A percentile compares a stretch with the other conserved stretches of the same genome.
phyloP scores from a whole-genome alignment of 2,113 vertebrate genomes.

The Chaetodon trifascialis region DNA sequence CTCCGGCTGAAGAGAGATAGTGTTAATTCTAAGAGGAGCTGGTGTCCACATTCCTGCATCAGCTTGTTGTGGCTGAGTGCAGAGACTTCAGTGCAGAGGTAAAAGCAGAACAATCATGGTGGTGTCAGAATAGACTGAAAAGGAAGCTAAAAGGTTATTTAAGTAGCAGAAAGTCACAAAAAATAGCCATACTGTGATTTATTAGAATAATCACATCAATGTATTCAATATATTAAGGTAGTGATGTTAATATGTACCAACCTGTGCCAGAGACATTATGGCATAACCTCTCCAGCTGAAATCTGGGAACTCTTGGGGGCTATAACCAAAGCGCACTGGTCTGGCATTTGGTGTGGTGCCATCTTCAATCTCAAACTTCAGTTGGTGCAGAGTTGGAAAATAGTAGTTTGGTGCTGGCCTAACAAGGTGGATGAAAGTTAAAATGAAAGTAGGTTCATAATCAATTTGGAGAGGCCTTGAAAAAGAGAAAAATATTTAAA shows the following conservation, averaged over 20 bases:
- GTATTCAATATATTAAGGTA: neutral
- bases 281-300: conserved; percentile 96
- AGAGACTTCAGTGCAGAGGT: conserved; percentile 48
- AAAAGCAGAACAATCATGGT: conserved; percentile 48
- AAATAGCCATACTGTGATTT: neutral
- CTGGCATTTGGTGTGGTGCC: conserved; percentile 85
- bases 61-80: conserved; percentile 18
- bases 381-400: conserved; percentile 92
- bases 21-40: conserved; percentile 78
- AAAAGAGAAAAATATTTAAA: neutral
- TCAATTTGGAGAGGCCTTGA: neutral
- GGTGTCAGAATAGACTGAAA: conserved; percentile 28
- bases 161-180: conserved; percentile 3
- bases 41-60: conserved; percentile 58
- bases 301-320: conserved; percentile 87
- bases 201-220: neutral
- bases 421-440: neutral
- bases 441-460: neutral
- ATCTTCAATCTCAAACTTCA: conserved; percentile 94
- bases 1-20: conserved; percentile 88
- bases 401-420: conserved; percentile 89
- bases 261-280: conserved; percentile 89
- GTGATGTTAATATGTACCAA: conserved; percentile 65
- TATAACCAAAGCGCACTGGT: conserved; percentile 89
- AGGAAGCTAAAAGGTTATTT: conserved; percentile 4